Conservation (phyloP, 2,113 vertebrate species). For the Centropus bengalensis region DNA sequence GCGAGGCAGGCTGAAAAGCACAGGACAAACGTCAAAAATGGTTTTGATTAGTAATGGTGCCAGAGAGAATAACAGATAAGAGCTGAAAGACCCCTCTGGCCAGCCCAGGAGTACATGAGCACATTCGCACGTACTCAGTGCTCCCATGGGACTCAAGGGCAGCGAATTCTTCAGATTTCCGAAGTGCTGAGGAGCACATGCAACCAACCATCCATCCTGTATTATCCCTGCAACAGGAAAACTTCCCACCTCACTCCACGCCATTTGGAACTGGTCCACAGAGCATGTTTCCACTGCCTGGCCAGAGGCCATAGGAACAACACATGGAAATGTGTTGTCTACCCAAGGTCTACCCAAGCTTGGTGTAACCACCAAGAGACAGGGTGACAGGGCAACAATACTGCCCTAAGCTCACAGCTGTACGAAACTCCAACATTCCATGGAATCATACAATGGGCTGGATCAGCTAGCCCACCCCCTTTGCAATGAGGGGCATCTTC, state of each 20-base stretch:
- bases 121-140: neutral
- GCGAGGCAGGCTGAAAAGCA: neutral
- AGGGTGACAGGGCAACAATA: neutral
- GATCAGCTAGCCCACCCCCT: accelerated
- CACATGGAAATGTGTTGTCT: accelerated
- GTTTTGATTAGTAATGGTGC: conserved; percentile 33
- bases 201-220: neutral
- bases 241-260: neutral
- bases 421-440: neutral
- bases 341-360: neutral
- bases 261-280: neutral
- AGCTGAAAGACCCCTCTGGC: neutral
- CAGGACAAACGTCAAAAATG: neutral
- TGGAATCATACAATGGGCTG: accelerated
- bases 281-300: neutral
- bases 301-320: neutral
- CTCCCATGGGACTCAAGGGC: accelerated
- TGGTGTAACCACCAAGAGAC: neutral
- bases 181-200: neutral
- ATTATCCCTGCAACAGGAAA: accelerated
- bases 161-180: accelerated
- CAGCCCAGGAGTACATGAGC: neutral
- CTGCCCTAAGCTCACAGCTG: neutral
- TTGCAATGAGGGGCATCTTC: accelerated
- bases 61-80: neutral